Base-by-base conservation (phyloP, 2,888 invertebrate genomes). In the Cerastoderma edule region DNA sequence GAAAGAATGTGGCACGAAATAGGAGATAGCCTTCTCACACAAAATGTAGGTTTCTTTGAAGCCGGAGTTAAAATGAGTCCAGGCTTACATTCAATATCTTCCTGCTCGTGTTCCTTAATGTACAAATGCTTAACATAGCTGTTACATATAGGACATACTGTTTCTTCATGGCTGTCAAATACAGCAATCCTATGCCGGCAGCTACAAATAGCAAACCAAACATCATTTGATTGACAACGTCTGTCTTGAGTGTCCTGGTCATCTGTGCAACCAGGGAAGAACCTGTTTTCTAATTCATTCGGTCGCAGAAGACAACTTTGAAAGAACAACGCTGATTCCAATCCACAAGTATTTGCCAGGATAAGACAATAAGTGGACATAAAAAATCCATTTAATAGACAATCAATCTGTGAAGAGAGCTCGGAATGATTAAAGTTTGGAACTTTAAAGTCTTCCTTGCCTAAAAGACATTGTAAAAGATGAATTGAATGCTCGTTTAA, bases 391-490 rank as follows among this genome's bases (percentile, higher is more conserved):
- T 67, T 66, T 8, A 72, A 33, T 19, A 63, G 50, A 54, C 28
- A 67, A 30, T 72, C 60, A 27, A 19, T 48, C 6, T 32, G 66
- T 50, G 48, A 27, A 24, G 72, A 54, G 27, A 66, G 67, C 44
- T 72, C 72, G 30, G 32, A 35, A n/a, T 63, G 35, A 44, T 57
- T 46, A 22, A 79, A 66, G 6, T 39, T 2, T 27, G n/a, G 35
- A 19, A 63, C 33, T 13, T 32, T 16, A 57, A 79, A 75, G 67
- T 75, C 70, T 27, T 64, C 28, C n/a, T 32, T 72, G 10, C 79
- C 75, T 24, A 69, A 32, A 8, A 75, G 27, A 56, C 72, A 72
- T 48, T 67, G 24, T 13, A 79, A 28, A 33, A 75, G 69, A 5
- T 0, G 48, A 28, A 28, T 19, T 16, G 53, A 30, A 16, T 44